Conservation (phyloP, 2,797 vertebrate species). For the Anomalospiza imberbis region DNA sequence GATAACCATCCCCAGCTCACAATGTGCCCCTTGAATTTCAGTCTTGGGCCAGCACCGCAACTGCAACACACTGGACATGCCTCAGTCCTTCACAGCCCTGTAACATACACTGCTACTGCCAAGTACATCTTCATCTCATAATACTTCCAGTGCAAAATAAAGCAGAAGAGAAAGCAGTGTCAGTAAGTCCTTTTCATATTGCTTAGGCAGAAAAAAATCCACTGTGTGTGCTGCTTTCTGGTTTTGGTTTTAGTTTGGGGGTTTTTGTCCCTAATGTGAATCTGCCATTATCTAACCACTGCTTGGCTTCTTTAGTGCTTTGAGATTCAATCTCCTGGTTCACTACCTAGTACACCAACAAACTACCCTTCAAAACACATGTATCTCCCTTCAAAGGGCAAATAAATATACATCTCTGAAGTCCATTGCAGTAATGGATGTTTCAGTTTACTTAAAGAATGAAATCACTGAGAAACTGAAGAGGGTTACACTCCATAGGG, state of each 20-base stretch:
- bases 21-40: not conserved
- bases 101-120: not conserved
- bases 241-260: not conserved
- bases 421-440: not conserved
- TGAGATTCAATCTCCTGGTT: not conserved
- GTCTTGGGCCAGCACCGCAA: rapidly evolving
- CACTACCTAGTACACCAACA: not conserved
- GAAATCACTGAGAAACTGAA: not conserved
- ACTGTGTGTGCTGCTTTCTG: not conserved
- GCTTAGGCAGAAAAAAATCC: not conserved
- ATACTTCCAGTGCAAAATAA: not conserved
- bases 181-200: not conserved
- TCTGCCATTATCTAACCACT: not conserved
- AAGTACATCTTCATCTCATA: not conserved
- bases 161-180: not conserved
- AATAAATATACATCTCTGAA: not conserved
- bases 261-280: not conserved
- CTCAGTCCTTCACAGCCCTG: not conserved
- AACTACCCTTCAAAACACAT: not conserved
- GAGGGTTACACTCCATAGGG: not conserved
- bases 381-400: not conserved
- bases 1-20: not conserved
- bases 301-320: not conserved
- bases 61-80: rapidly evolving
- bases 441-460: not conserved